Base-by-base conservation (phyloP, 23 tunicate species). In the Halocynthia roretzi region DNA sequence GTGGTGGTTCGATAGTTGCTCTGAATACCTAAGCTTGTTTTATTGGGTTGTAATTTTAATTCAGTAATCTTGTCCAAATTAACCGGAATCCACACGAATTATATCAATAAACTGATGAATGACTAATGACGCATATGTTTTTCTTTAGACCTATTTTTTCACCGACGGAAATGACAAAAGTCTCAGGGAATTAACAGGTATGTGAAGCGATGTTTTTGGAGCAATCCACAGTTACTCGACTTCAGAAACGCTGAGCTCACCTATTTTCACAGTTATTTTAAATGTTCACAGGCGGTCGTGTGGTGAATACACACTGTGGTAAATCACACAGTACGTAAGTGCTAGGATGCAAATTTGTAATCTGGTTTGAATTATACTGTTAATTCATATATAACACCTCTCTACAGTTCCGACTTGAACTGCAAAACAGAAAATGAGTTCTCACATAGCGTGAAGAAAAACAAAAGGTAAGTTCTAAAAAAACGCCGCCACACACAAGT, bases 351-450 rank as follows among this genome's bases (percentile, higher is more conserved):
- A 67, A 67, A 5, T 44, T 4, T 18, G 71, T 11, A 67, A 5
- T 18, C 19, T 11, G 20, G 20, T 15, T 67, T 23, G 22, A 15
- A 15, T 11, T 44, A 44, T 67, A 15, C 11, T 23, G 12, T 67
- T 18, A 4, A 18, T 23, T 19, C 2, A 67, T 31, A 11, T 15
- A 67, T 31, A 11, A 19, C 12, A 48, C 31, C 31, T 15, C 71
- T 67, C 12, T 14, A 15, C 61, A 79, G 90, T 40, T 66, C 52
- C 12, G 90, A 80, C 67, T 67, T 85, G 0, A 85, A 75, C 62
- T 85, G 90, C 67, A 85, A 85, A 82, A 80, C 80, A 81, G 83
- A 61, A 10, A 80, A 76, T 7, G 90, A 85, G 31, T 85, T 80
- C 68, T 80, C 80, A 62, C 51, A 22, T 7, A 80, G 49, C 57